Evolutionary conservation across 2,888 invertebrate species (phyloP).

Genomic region (Pyrgus malvae): DNA sequence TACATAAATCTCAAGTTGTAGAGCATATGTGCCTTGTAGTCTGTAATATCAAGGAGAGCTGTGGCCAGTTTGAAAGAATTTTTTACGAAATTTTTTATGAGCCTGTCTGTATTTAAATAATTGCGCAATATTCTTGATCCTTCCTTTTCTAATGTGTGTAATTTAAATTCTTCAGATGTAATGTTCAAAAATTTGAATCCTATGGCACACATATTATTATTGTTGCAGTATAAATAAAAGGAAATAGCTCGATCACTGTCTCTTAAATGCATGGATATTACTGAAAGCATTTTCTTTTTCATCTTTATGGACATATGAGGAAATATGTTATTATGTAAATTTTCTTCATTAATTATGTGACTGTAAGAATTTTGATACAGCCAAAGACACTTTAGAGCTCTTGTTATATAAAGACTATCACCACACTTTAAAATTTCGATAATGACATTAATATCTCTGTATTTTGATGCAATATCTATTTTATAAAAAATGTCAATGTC

Average conservation of each 20-base stretch:
- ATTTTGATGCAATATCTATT: not conserved
- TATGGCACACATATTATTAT: not conserved
- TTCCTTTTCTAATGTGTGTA: slow-evolving; percentile 39
- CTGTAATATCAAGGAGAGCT: slow-evolving; percentile 29
- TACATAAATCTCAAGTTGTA: slow-evolving; percentile 38
- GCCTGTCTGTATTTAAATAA: slow-evolving; percentile 22
- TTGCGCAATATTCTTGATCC: not conserved
- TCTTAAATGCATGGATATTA: slow-evolving; percentile 44
- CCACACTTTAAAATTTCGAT: slow-evolving; percentile 54
- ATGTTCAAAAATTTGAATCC: not conserved
- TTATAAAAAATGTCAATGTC: slow-evolving; percentile 47
- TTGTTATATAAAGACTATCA: slow-evolving; percentile 52
- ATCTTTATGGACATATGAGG: slow-evolving; percentile 60
- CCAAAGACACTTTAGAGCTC: slow-evolving; percentile 56
- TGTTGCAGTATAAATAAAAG: slow-evolving; percentile 52
- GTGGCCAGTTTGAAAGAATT: slow-evolving; percentile 46
- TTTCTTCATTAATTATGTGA: slow-evolving; percentile 49
- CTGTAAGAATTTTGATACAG: slow-evolving; percentile 47
- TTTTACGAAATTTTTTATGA: slow-evolving; percentile 44
- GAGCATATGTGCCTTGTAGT: slow-evolving; percentile 20
- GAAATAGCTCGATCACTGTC: slow-evolving; percentile 41
- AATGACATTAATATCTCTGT: slow-evolving; percentile 52
- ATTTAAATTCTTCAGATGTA: slow-evolving; percentile 40
- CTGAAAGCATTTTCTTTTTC: slow-evolving; percentile 51
- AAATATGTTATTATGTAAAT: slow-evolving; percentile 53